phyloP scores from a whole-genome alignment of 2,888 invertebrate species.

The Plagodis dolabraria region DNA sequence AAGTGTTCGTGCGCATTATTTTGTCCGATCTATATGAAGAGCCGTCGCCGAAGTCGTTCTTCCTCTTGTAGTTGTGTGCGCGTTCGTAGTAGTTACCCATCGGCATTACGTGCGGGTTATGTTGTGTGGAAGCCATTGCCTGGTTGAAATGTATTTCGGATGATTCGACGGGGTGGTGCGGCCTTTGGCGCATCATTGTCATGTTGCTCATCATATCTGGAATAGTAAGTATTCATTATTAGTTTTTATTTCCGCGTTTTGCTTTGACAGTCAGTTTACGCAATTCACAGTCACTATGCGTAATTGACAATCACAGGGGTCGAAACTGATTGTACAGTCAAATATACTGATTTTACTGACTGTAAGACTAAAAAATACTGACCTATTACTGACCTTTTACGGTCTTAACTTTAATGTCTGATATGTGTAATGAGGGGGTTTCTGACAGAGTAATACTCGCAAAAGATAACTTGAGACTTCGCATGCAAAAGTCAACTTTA shows the following conservation, averaged over 20 bases:
- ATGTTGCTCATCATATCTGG: conserved; percentile 71
- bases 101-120: conserved; percentile 63
- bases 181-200: conserved; percentile 64
- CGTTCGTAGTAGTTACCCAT: conserved; percentile 73
- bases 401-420: too few species aligned
- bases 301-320: too few species aligned
- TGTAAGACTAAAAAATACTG: too few species aligned
- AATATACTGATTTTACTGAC: too few species aligned
- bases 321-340: too few species aligned
- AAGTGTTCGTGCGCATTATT: conserved; percentile 69
- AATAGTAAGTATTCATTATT: not conserved
- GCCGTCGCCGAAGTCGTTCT: conserved; percentile 72
- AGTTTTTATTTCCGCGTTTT: not conserved
- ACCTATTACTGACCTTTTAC: too few species aligned
- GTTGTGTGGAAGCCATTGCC: conserved; percentile 54
- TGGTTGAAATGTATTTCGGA: conserved; percentile 73
- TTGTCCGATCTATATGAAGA: conserved; percentile 72
- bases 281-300: too few species aligned
- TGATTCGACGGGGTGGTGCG: conserved; percentile 70
- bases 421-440: too few species aligned
- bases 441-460: too few species aligned
- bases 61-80: conserved; percentile 67
- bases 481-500: too few species aligned
- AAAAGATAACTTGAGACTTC: too few species aligned
- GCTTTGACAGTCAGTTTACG: too few species aligned